Base-by-base conservation (phyloP, 2,113 vertebrate species). In the Camelus bactrianus region DNA sequence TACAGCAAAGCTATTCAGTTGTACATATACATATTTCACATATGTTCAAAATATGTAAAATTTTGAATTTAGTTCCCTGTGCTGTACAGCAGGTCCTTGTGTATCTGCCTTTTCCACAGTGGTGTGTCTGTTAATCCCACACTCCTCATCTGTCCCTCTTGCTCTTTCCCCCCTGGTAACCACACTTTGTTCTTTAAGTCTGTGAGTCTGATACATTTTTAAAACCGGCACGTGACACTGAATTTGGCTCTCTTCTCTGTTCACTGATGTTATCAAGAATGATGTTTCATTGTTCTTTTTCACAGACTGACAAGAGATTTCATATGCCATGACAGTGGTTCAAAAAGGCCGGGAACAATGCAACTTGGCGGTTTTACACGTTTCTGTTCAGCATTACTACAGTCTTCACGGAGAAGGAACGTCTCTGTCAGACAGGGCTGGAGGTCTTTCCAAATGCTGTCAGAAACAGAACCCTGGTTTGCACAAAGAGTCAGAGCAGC, bases 341-440 rank as follows among this genome's bases (percentile, higher is more conserved):
- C 38, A 5, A 0, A 76, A 38, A 26, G 16, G 1, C 2, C 84
- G 20, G 67, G 65, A 80, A 82, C 77, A 75, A 97, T 38, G 76
- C 1, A 82, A 89, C n/a, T 69, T 91, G 97, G 85, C 95, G 96
- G 69, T 48, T 80, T 79, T 65, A 92, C 17, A 19, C 65, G 70
- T 92, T 95, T 95, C 98, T 97, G 94, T 95, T 97, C 93, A 93
- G 86, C 50, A 14, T 42, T 90, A 93, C 75, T 92, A 89, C 67
- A 94, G 46, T 58, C 91, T 89, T 91, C 97, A 89, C 4, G 22
- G 83, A 79, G 96, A 97, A 93, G 89, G 95, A 92, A 94, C 93
- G 93, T 92, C 97, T 94, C 94, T 94, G 90, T 91, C 70, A 80
- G 93, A 97, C 94, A 97, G 97, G 85, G 95, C 94, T 89, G 97